Conservation (phyloP, 2,113 vertebrate genomes). For the Apteryx mantelli region DNA sequence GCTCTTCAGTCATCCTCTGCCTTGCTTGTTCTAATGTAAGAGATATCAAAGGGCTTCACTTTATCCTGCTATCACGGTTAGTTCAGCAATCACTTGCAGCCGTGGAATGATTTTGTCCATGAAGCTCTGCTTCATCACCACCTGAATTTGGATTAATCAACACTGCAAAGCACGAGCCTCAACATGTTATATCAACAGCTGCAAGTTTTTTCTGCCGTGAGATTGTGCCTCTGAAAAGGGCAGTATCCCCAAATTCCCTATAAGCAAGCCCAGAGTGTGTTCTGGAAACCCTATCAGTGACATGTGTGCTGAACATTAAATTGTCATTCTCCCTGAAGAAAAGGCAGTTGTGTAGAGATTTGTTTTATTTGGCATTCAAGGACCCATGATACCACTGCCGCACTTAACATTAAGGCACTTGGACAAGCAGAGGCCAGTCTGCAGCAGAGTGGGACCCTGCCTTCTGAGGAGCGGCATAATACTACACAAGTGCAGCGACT, state of each 20-base stretch:
- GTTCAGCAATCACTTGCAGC: not conserved
- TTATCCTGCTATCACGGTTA: not conserved
- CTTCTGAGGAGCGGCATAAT: not conserved
- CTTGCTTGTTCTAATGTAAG: conserved; percentile 9
- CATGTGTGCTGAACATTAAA: rapidly evolving
- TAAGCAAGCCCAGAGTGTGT: not conserved
- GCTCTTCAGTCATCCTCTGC: conserved; percentile 18
- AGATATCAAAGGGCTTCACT: conserved; percentile 14
- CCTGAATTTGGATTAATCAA: conserved; percentile 23
- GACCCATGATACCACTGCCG: not conserved
- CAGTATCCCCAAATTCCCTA: not conserved
- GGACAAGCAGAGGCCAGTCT: not conserved
- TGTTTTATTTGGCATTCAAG: not conserved
- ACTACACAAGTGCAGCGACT: not conserved
- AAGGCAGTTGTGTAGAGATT: not conserved
- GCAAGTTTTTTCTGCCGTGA: not conserved
- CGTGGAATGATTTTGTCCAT: not conserved
- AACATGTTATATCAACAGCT: not conserved
- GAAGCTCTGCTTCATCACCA: not conserved
- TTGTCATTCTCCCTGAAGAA: not conserved
- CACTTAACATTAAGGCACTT: rapidly evolving
- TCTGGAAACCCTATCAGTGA: not conserved
- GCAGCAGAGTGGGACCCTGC: not conserved
- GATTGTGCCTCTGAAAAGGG: not conserved
- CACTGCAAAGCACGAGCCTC: not conserved